Evolutionary conservation across 2,888 invertebrate species (phyloP), one percentile per base, ranked within the genome.

Genomic region (Invenusta paracnida): DNA sequence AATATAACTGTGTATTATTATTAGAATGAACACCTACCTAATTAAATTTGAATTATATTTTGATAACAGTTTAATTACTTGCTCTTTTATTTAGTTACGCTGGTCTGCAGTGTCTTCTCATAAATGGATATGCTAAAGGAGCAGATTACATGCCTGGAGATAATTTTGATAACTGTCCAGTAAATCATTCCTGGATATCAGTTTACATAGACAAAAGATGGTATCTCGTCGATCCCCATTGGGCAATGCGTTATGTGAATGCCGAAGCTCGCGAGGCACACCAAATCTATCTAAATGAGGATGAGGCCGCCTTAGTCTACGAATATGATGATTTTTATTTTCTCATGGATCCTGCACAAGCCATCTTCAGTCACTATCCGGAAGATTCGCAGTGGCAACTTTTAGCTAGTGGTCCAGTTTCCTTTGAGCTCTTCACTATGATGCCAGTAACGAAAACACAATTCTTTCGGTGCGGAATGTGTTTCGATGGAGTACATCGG

Each of bases 181-280:
- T 91, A 87, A 91, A 91, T 88, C 91, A 91, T 88, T 91, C 91
- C 0, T 91, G 91, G 91, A 91, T 91, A 83, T 90, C 91, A 23
- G 91, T 91, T 27, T 90, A 91, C 87, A 91, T 91, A 87, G 90
- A 91, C 67, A 91, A 91, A 1, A 90, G 90, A 23, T 91, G 91
- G 91, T 90, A 91, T 81, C 88, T 91, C 83, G 90, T 91, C 13
- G 91, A 91, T 87, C 91, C 91, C 79, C 91, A 91, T 87, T 91
- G 91, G 91, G 91, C 91, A 0, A 48, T 48, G 48, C 48, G 48
- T 17, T 48, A 48, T 17, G 48, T 83, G 5, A 48, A 48, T 1
- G 48, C 30, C 17, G 83, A 83, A 25, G 27, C 29, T 48, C 30
- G 48, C 27, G 48, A 48, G 11, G 5, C 11, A 5, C 11, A 11